Evolutionary conservation across 2,797 vertebrate genomes (phyloP).

Genomic region (Siniperca scherzeri): DNA sequence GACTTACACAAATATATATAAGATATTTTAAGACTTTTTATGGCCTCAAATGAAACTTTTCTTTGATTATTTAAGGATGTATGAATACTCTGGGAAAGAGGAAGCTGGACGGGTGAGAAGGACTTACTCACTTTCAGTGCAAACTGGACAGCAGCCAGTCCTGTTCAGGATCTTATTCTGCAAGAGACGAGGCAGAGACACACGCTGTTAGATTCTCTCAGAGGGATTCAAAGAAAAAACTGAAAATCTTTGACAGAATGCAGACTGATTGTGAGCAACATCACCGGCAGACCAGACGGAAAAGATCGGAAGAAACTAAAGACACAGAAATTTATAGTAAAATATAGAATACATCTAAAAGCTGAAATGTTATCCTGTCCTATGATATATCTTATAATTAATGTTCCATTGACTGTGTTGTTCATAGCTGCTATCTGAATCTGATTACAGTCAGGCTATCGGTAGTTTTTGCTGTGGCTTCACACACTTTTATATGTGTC

Average conservation of each 20-base stretch:
- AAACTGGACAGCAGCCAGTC: conserved; percentile 99
- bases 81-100: neutral
- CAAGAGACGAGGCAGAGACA: conserved; percentile 35
- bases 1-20: neutral
- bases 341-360: neutral
- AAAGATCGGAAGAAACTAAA: neutral
- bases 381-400: neutral
- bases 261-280: neutral
- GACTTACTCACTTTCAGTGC: conserved; percentile 99
- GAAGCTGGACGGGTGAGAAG: conserved; percentile 22
- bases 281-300: neutral
- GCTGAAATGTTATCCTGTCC: neutral
- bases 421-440: neutral
- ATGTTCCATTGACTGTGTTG: neutral
- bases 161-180: conserved; percentile 99
- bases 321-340: neutral
- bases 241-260: neutral
- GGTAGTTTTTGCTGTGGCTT: neutral
- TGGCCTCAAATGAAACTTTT: neutral
- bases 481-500: neutral
- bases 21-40: conserved; percentile 1
- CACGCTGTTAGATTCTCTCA: conserved; percentile 23
- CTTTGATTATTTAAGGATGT: neutral
- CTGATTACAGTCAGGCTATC: neutral
- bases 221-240: conserved; percentile 1